A percentile compares a stretch with the other conserved stretches of the same genome.
These are phyloP conservation scores for Eulemur coronatus DNA, from an alignment of 2,797 vertebrate genomes.

Conservation along the genomic window DNA sequence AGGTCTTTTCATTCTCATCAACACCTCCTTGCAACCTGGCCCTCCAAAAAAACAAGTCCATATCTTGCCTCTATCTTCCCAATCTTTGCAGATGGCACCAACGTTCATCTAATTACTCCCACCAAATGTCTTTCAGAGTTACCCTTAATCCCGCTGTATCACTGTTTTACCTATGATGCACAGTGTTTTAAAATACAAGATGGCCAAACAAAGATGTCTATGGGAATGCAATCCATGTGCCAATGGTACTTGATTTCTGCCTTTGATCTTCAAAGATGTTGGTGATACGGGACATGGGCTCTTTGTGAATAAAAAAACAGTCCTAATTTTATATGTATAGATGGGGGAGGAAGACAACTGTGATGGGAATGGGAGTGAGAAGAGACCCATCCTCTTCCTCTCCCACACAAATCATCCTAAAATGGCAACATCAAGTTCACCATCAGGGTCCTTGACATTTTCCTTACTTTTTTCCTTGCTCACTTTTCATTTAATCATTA, in stretches of 20 bases:
- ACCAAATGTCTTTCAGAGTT: not conserved
- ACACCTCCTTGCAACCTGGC: not conserved
- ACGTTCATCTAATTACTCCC: not conserved
- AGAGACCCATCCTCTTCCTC: not conserved
- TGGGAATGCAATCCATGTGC: not conserved
- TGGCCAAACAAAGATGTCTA: not conserved
- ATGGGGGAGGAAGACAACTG: not conserved
- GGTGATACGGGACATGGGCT: not conserved
- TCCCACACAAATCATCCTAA: not conserved
- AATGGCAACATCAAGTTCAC: not conserved
- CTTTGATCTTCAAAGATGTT: not conserved
- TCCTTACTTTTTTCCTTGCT: not conserved
- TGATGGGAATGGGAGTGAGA: not conserved
- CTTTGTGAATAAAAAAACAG: not conserved
- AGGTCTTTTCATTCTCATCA: not conserved
- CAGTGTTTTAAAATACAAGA: not conserved
- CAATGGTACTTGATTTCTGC: rapidly evolving
- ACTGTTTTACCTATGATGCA: not conserved
- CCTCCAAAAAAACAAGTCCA: no score
- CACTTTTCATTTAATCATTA: not conserved
- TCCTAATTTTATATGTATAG: not conserved
- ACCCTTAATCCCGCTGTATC: not conserved
- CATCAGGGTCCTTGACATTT: not conserved
- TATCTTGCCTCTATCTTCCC: not conserved
- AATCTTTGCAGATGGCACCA: not conserved